Conservation (phyloP, 1,140 invertebrate species). For the Dinothrombium tinctorium region DNA sequence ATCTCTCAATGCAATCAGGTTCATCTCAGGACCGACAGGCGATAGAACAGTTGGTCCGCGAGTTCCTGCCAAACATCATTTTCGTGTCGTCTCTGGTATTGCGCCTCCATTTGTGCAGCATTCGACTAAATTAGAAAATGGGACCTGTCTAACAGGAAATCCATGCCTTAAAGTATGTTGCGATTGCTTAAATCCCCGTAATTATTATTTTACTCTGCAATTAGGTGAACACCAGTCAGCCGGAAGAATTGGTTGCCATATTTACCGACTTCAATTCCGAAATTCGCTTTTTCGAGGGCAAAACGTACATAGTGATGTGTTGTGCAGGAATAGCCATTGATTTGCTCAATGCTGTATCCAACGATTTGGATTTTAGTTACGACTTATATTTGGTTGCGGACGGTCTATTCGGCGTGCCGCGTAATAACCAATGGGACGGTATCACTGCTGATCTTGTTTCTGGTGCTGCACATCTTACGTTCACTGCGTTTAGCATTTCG, state of each 20-base stretch:
- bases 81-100: slow-evolving; percentile 52
- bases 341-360: slow-evolving; percentile 52
- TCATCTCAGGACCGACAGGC: slow-evolving; percentile 35
- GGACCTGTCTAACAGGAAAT: slow-evolving; percentile 28
- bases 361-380: slow-evolving; percentile 65
- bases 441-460: slow-evolving; percentile 58
- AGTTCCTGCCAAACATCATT: slow-evolving; percentile 30
- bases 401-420: slow-evolving; percentile 37
- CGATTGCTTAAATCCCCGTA: not conserved
- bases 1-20: slow-evolving; percentile 55
- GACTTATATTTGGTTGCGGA: slow-evolving; percentile 63
- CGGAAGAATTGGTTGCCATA: slow-evolving; percentile 18
- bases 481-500: slow-evolving; percentile 64
- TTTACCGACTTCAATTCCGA: slow-evolving; percentile 16
- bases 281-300: slow-evolving; percentile 15
- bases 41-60: slow-evolving; percentile 11
- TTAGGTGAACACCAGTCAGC: slow-evolving; percentile 2
- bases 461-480: slow-evolving; percentile 63
- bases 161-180: slow-evolving; percentile 36
- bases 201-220: not conserved
- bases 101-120: slow-evolving; percentile 64
- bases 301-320: slow-evolving; percentile 35
- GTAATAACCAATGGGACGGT: slow-evolving; percentile 42
- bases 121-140: slow-evolving; percentile 25
- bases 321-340: slow-evolving; percentile 77